Base-by-base conservation (phyloP, 2,113 vertebrate species). In the Pterocles orientalis region DNA sequence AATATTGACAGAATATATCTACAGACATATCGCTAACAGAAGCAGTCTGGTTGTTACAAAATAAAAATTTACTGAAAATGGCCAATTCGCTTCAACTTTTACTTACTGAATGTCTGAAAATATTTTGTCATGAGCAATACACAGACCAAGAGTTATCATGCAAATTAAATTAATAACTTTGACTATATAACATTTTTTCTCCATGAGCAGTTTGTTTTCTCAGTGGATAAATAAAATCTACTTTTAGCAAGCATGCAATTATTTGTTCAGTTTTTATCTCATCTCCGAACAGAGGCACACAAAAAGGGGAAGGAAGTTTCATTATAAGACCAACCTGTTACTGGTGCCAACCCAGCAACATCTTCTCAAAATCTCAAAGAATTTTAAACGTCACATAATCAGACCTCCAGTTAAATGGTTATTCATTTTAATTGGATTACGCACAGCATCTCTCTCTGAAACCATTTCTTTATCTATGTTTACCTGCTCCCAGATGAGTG, bases 141-240 rank as follows among this genome's bases (percentile, higher is more conserved):
- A 43, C 31, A 76, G 43, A 78, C n/a, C 65, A 91, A 57, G 54
- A 92, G 81, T 51, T 41, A 88, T 45, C 41, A 73, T 6, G 16
- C 18, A 92, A 62, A 92, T 65, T 62, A 71, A 70, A 31, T 82
- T 57, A 90, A 41, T 77, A 66, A 54, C 47, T 92, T 70, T 6
- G 14, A 51, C 62, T 33, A 12, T 21, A 12, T 10, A 71, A 56
- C 7, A 14, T 31, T 77, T 78, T 91, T 91, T 48, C 7, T 48
- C 73, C 2, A 2, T 75, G 65, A 88, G 68, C 82, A 77, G 62
- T 78, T 96, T 90, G 50, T 92, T 95, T 95, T 78, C 91, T 88
- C 71, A 51, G 47, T 56, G 64, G 51, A 86, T 78, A 94, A 94
- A 78, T 70, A 94, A 88, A 92, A 47, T 54, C 51, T 36, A 21